Evolutionary conservation across 2,797 vertebrate genomes (phyloP).

Genomic region (Malurus leucopterus): DNA sequence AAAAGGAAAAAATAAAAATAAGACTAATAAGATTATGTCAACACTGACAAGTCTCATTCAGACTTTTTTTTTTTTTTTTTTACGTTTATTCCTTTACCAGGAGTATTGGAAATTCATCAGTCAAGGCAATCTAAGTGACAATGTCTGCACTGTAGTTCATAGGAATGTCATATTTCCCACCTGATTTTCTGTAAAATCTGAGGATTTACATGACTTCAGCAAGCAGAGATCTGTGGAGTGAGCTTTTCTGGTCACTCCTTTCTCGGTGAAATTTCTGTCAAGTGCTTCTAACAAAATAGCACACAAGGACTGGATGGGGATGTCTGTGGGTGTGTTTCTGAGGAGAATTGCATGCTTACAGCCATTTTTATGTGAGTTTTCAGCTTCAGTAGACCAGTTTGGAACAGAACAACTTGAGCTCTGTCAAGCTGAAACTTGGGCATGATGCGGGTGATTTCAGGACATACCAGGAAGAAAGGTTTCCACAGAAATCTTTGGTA

Average conservation of each 20-base stretch:
- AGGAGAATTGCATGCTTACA: background rate
- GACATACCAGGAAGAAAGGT: background rate
- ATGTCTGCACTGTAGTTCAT: background rate
- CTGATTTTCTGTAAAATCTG: background rate
- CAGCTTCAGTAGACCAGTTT: background rate
- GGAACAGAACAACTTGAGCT: background rate
- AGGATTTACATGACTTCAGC: background rate
- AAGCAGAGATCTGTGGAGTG: background rate
- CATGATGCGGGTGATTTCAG: background rate
- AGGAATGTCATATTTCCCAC: background rate
- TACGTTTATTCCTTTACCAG: background rate
- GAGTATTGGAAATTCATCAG: background rate
- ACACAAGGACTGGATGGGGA: background rate
- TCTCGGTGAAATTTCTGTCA: background rate
- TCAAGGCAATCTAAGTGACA: background rate
- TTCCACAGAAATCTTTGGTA: background rate
- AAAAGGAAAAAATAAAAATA: background rate
- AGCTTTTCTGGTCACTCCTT: background rate
- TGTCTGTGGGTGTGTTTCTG: constrained; percentile 6
- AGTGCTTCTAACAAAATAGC: background rate
- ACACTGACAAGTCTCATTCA: background rate
- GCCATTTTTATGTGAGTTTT: background rate
- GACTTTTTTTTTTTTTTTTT: background rate
- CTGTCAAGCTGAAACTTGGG: background rate
- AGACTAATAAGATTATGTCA: background rate